Conservation (phyloP, 23 tunicate genomes). For the Trididemnum clinides region DNA sequence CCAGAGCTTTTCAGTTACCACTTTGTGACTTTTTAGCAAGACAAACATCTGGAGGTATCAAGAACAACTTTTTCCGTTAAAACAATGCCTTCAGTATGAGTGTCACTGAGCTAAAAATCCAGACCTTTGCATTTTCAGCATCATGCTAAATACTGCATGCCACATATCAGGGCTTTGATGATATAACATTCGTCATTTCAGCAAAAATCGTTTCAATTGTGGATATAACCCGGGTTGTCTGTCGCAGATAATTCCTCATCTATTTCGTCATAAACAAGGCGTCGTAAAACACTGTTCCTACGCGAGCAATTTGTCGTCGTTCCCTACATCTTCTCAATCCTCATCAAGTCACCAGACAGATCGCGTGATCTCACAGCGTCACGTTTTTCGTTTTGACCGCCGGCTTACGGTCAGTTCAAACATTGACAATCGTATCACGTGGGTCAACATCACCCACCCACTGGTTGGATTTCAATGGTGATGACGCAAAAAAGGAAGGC, state of each 20-base stretch:
- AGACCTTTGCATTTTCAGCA: too few relatives aligned
- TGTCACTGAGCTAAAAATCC: too few relatives aligned
- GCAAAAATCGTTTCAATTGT: neutral
- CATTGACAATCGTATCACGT: neutral
- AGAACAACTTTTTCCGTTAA: too few relatives aligned
- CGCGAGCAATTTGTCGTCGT: too few relatives aligned
- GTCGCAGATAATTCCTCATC: neutral
- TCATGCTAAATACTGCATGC: too few relatives aligned
- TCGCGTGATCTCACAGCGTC: neutral
- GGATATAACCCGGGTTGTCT: conserved; percentile 22
- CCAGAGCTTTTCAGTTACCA: too few relatives aligned
- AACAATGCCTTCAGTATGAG: too few relatives aligned
- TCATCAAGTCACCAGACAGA: neutral
- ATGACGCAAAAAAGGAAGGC: neutral
- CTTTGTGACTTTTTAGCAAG: too few relatives aligned
- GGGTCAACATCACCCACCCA: conserved; percentile 1
- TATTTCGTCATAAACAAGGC: conserved; percentile 14
- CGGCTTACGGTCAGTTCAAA: neutral
- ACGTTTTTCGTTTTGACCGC: neutral
- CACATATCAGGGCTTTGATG: too few relatives aligned
- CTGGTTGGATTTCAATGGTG: neutral
- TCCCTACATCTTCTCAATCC: neutral
- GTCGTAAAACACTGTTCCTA: neutral
- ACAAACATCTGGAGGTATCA: too few relatives aligned
- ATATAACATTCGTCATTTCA: too few relatives aligned